A percentile compares a stretch with the other conserved stretches of the same genome.
Evolutionary conservation across 2,888 invertebrate genomes (phyloP).

Genomic region (Drosophila imparisetae): DNA sequence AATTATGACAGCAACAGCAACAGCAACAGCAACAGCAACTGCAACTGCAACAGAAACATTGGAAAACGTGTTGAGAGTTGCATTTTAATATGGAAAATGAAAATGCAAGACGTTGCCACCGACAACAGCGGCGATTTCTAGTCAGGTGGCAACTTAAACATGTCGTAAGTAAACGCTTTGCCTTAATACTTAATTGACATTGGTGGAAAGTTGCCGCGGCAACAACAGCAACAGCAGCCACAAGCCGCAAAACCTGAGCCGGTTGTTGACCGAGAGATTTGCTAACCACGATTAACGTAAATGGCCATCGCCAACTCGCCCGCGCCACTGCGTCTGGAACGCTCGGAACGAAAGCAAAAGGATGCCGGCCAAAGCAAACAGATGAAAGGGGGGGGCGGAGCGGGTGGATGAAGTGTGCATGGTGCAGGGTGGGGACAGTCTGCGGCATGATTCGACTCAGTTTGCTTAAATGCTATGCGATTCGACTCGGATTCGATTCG

Average conservation of each 20-base stretch:
- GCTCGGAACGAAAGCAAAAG: conserved; percentile 72
- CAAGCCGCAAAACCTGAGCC: conserved; percentile 30
- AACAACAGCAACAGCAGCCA: conserved; percentile 25
- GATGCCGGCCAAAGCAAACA: conserved; percentile 39
- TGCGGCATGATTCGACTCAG: neutral
- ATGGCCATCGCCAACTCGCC: conserved; percentile 44
- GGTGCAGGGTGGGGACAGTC: neutral
- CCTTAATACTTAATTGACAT: conserved; percentile 74
- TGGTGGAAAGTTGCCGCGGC: conserved; percentile 72
- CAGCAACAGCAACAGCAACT: conserved; percentile 17
- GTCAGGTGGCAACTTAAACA: conserved; percentile 49
- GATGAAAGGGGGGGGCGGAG: neutral
- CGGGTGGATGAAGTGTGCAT: neutral
- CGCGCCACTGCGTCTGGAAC: conserved; percentile 50
- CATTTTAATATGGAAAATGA: conserved; percentile 53
- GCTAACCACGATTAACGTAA: conserved; percentile 37
- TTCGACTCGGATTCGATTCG: neutral
- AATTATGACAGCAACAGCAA: conserved; percentile 54
- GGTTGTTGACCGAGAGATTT: conserved; percentile 72
- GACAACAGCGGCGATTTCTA: conserved; percentile 28
- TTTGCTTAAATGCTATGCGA: conserved; percentile 1
- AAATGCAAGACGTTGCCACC: conserved; percentile 29
- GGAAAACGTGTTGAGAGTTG: conserved; percentile 42
- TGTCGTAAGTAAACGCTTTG: conserved; percentile 73
- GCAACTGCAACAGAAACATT: conserved; percentile 10